Evolutionary conservation across 2,797 vertebrate species (phyloP).

Genomic region (Siniperca obscura): DNA sequence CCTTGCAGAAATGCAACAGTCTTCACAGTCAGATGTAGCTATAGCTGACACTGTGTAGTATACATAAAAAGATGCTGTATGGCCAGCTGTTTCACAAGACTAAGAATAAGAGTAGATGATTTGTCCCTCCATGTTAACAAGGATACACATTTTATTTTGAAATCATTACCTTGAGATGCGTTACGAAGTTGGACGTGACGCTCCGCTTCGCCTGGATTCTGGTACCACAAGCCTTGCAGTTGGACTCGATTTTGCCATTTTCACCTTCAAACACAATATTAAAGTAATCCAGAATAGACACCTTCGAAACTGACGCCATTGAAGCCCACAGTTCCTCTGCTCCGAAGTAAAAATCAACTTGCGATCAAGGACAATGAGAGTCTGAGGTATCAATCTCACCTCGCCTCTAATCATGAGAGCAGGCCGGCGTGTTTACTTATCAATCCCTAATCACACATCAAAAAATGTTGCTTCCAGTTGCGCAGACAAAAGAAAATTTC

Average conservation of each 20-base stretch:
- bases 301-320: conserved; percentile 88
- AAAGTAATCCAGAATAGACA: conserved; percentile 90
- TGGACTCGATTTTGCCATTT: conserved; percentile 90
- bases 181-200: conserved; percentile 90
- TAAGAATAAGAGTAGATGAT: neutral
- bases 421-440: conserved; percentile 76
- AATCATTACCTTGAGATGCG: conserved; percentile 86
- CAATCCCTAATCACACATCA: conserved; percentile 44
- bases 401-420: conserved; percentile 70
- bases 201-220: conserved; percentile 88
- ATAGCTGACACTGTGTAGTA: conserved; percentile 22
- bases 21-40: conserved; percentile 7
- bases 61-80: neutral
- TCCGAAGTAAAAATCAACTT: conserved; percentile 75
- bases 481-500: conserved; percentile 62
- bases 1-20: conserved; percentile 53
- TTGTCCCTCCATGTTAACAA: neutral
- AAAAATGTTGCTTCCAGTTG: conserved; percentile 44
- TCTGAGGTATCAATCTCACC: conserved; percentile 56
- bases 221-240: conserved; percentile 89
- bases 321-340: conserved; percentile 59
- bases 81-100: conserved; percentile 19
- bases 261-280: conserved; percentile 89
- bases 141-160: conserved; percentile 31
- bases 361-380: conserved; percentile 64